Evolutionary conservation across 2,113 vertebrate species (phyloP), one percentile per base, ranked within the genome.

Genomic region (Oncorhynchus mykiss): DNA sequence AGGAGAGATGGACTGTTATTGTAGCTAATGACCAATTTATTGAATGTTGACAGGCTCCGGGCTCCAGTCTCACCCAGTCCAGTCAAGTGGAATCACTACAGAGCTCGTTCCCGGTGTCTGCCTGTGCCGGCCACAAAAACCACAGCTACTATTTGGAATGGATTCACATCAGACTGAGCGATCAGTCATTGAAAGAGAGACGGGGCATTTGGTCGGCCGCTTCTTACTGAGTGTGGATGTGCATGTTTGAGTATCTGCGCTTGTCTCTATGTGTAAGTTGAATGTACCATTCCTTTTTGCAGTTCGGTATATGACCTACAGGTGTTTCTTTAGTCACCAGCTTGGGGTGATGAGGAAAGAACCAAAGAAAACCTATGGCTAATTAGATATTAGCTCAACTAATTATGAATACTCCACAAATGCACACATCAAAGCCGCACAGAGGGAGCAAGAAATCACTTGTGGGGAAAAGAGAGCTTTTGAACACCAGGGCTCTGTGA

Each of bases 311-410:
- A 49, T 54, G 9, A 57, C 73, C 73, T 57, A 18, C 65, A 75
- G 73, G 65, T 68, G 73, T 68, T 27, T 51, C 73, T 34, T 29
- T 29, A 11, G 25, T 74, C 73, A 67, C 48, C 27, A 73, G 71
- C 6, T 39, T 14, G 54, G 49, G 59, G 6, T 34, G 39, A 11
- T 25, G 59, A 62, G 5, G 24, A n/a, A 24, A 16, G 9, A n/a
- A 51, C 22, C 8, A 24, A 5, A n/a, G 11, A 24, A 54, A 75
- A 20, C 22, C 29, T 22, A 57, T 68, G 45, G 65, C 48, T 75
- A 75, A 75, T 68, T 75, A 75, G 45, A 75, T 75, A 68, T 68
- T 57, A 75, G 48, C 51, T 75, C 73, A 67, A 49, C 65, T 75
- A 75, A 75, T 68, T 68, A 68, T 22, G 65, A 68, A n/a, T 16